These are phyloP conservation scores for Caloenas nicobarica DNA, from an alignment of 2,113 vertebrate genomes.

Conservation along the genomic window DNA sequence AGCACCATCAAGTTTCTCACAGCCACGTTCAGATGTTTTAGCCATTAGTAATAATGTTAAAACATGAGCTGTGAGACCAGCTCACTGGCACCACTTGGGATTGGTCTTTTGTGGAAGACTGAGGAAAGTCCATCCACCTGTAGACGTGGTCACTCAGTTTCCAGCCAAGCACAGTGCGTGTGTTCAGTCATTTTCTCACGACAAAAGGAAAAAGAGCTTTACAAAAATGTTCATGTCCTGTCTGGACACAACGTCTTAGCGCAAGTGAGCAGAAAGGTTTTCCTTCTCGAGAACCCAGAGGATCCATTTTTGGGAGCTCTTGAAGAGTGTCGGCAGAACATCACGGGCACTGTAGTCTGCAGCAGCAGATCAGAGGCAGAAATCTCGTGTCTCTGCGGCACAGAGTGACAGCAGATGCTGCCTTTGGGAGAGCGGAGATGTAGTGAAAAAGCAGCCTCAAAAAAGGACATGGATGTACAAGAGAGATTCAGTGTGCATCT, in stretches of 20 bases:
- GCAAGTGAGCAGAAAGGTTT: not conserved
- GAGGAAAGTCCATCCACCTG: not conserved
- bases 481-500: not conserved
- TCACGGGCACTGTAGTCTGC: not conserved
- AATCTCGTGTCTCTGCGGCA: not conserved
- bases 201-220: not conserved
- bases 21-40: not conserved
- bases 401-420: constrained; percentile 8
- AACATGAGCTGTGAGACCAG: not conserved
- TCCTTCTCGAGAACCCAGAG: not conserved
- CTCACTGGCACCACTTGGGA: not conserved
- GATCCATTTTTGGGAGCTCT: not conserved
- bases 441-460: not conserved
- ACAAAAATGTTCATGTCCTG: not conserved
- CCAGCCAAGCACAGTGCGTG: not conserved
- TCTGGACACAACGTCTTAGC: fast-evolving
- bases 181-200: not conserved
- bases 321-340: not conserved
- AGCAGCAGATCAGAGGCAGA: not conserved
- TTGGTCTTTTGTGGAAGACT: not conserved
- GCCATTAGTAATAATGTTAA: not conserved
- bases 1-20: not conserved
- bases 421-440: not conserved
- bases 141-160: not conserved
- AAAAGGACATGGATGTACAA: not conserved